Evolutionary conservation across 2,113 vertebrate species (phyloP), one percentile per base, ranked within the genome.

Genomic region (Nothocercus julius): DNA sequence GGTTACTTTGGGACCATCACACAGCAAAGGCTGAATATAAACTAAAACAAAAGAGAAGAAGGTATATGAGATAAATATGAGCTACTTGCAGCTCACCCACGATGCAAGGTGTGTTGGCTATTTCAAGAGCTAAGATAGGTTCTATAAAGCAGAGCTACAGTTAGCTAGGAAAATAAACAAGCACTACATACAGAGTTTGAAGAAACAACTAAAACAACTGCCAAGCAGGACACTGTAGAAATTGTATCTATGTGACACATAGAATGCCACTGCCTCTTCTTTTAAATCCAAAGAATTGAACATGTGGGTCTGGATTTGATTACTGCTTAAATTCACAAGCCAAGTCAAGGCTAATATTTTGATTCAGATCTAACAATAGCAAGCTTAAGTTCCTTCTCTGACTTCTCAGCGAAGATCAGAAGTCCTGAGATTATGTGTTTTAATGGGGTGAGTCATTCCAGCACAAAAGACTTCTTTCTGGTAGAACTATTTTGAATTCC

Each of bases 331-430:
- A 40, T n/a, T 38, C 38, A 25, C 4, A 17, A 73, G 51, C 45
- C 45, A 64, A 68, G 17, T 34, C 51, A 67, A 56, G 15, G 45
- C 56, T 34, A 51, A 28, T 14, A 19, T 27, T 90, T 81, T 54
- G 45, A 63, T 56, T 85, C 38, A 53, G 16, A 49, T 86, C 32
- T 81, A 78, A 59, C 27, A 76, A 56, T 5, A 89, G 16, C 67
- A 63, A 73, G 54, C 63, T 72, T 34, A 32, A 68, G 38, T 34
- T 61, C 70, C 12, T 93, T 91, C 28, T 0, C 0, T 58, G 76
- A 72, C 20, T 90, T 38, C 10, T 83, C 51, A 91, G 51, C 40
- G 61, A 61, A 90, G 38, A 79, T 70, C 36, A 79, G 28, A 85
- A 78, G 6, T 63, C 14, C 34, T 54, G n/a, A 83, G 32, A 64